Evolutionary conservation across 1,140 invertebrate genomes (phyloP).

Genomic region (Cyclina sinensis): DNA sequence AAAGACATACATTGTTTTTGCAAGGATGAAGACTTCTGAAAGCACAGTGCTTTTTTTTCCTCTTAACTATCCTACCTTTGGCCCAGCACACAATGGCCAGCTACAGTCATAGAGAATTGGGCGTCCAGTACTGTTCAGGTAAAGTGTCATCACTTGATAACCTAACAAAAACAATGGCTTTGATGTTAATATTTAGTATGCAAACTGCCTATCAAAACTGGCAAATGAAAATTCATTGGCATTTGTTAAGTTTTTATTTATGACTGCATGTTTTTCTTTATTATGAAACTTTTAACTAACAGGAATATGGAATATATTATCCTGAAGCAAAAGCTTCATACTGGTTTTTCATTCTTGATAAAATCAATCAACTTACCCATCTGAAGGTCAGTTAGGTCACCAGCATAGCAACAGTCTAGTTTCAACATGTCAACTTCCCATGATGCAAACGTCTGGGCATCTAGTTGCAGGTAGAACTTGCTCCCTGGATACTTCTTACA

Average conservation of each 20-base stretch:
- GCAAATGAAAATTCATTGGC: too few species aligned
- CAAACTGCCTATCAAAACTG: too few species aligned
- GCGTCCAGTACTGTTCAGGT: slow-evolving; percentile 57
- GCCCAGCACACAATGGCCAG: slow-evolving; percentile 91
- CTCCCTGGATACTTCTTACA: slow-evolving; percentile 97
- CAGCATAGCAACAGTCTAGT: slow-evolving; percentile 96
- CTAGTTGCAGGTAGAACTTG: slow-evolving; percentile 93
- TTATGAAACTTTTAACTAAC: too few species aligned
- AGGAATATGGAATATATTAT: too few species aligned
- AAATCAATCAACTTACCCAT: slow-evolving; percentile 67
- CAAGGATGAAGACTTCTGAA: too few species aligned
- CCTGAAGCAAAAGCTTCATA: too few species aligned
- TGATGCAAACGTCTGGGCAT: slow-evolving; percentile 95
- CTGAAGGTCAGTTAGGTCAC: slow-evolving; percentile 78
- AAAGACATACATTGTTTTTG: too few species aligned
- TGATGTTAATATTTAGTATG: too few species aligned
- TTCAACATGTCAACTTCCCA: slow-evolving; percentile 99
- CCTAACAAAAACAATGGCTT: slow-evolving; percentile 17
- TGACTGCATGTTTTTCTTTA: too few species aligned
- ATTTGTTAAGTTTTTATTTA: too few species aligned
- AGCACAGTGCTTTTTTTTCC: too few species aligned
- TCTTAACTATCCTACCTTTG: slow-evolving; percentile 90
- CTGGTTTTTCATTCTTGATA: too few species aligned
- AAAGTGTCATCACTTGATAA: slow-evolving; percentile 63
- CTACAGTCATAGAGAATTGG: slow-evolving; percentile 85